Base-by-base conservation (phyloP, 2,113 vertebrate species). In the Speoplatyrhinus poulsoni region DNA sequence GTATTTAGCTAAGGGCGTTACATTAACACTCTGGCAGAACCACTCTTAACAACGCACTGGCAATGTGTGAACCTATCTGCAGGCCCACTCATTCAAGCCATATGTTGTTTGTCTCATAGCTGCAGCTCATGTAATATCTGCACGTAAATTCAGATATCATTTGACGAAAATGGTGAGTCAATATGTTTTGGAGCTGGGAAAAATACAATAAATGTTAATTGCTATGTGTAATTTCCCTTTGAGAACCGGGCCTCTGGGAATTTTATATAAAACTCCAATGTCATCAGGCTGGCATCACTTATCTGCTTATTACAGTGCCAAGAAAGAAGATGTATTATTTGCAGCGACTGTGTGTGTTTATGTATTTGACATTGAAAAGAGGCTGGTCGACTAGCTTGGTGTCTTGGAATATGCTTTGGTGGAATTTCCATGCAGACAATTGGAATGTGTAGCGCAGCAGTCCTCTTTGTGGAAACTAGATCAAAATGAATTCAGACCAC, bases 1-100 rank as follows among this genome's bases (percentile, higher is more conserved):
- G 85, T 79, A 82, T 88, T 89, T 82, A 78, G 83, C 83, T 80
- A 82, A 82, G 58, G 54, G 65, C 68, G 76, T 80, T 82, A 82
- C 84, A 84, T 83, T 72, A 87, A 73, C 70, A 68, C 62, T 10
- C 50, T 61, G 71, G 63, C 72, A 57, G 58, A 52, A 6, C 49
- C 58, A 46, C 69, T 76, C 62, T 52, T 50, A 60, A 70, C 53
- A 46, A 46, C 69, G 60, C 56, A 15, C 19, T 70, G 56, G 36
- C 70, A 46, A 73, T 76, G 67, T 72, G 49, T 52, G 49, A 52
- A 8, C 9, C 9, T 52, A 1, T 52, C 13, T 52, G 11, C 12
- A 10, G 13, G 36, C 36, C 36, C 36, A 41, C 36, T 41, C 36
- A 41, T 41, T 41, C 36, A 41, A 61, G 46, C 82, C 79, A 85